Conservation (phyloP, 2,797 vertebrate genomes). For the Aulostomus chinensis region DNA sequence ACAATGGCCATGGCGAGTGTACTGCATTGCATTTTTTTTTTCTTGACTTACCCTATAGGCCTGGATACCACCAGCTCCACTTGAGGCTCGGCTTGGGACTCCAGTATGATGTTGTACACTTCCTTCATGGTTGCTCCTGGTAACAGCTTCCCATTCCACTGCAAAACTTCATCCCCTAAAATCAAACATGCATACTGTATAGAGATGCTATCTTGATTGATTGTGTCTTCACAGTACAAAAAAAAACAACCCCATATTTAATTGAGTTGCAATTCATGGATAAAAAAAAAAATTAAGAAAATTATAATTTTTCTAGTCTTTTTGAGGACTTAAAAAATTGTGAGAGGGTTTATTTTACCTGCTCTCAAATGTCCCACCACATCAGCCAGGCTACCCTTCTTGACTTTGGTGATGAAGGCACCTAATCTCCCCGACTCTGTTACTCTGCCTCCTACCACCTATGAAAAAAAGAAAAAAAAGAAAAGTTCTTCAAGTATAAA, state of each 20-base stretch:
- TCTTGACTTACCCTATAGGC: slow-evolving; percentile 93
- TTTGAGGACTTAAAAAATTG: neutral
- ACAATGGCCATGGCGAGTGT: no score
- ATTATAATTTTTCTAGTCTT: no score
- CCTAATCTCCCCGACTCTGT: slow-evolving; percentile 96
- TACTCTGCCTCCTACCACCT: slow-evolving; percentile 98
- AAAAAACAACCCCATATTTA: no score
- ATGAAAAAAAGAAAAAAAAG: slow-evolving; percentile 3
- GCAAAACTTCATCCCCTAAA: slow-evolving; percentile 97
- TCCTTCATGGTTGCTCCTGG: slow-evolving; percentile 98
- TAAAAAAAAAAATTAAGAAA: no score
- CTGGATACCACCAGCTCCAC: slow-evolving; percentile 99
- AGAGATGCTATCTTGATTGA: no score
- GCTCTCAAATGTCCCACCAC: slow-evolving; percentile 97
- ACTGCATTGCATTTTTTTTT: neutral
- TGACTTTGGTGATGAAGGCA: slow-evolving; percentile 99
- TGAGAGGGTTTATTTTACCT: slow-evolving; percentile 76
- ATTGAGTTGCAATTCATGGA: no score
- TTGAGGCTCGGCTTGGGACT: slow-evolving; percentile 97
- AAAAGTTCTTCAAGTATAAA: neutral
- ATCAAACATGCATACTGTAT: slow-evolving; percentile 12
- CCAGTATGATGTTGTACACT: slow-evolving; percentile 99
- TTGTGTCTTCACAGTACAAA: no score
- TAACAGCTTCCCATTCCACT: slow-evolving; percentile 98
- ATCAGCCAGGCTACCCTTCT: slow-evolving; percentile 98